Evolutionary conservation across 2,797 vertebrate genomes (phyloP).

Genomic region (Meda fulgida): DNA sequence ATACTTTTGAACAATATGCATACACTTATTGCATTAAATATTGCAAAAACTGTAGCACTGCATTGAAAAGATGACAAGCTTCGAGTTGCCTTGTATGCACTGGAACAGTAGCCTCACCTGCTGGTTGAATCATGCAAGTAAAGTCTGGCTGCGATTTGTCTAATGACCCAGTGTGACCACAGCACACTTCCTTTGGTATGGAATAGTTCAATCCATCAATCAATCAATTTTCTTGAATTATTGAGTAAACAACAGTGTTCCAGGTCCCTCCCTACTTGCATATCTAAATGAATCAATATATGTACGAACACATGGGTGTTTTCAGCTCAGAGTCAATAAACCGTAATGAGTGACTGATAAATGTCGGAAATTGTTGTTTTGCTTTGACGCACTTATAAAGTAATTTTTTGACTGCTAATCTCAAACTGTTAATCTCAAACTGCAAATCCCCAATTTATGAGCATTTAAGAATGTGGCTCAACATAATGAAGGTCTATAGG

Average conservation of each 20-base stretch:
- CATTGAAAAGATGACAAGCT: not conserved
- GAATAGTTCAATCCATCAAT: not conserved
- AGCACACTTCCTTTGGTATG: not conserved
- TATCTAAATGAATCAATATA: not conserved
- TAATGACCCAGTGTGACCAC: not conserved
- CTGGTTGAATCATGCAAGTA: constrained; percentile 49
- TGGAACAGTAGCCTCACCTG: constrained; percentile 56
- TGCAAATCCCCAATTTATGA: constrained; percentile 7
- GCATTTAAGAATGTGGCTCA: constrained; percentile 1
- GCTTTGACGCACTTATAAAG: not conserved
- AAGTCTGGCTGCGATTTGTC: not conserved
- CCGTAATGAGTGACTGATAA: constrained; percentile 16
- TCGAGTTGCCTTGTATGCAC: not conserved
- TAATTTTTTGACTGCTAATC: constrained; percentile 15
- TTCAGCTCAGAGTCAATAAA: constrained; percentile 7
- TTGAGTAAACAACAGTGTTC: not conserved
- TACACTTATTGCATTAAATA: not conserved
- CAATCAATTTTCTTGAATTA: not conserved
- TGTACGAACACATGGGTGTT: not conserved
- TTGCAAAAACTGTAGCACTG: constrained; percentile 6
- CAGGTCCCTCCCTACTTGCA: not conserved
- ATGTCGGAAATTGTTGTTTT: constrained; percentile 5
- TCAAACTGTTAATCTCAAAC: not conserved
- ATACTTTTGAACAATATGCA: not conserved
- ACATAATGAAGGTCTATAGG: not conserved